Base-by-base conservation (phyloP, 2,113 vertebrate genomes). In the Pangasianodon gigas region DNA sequence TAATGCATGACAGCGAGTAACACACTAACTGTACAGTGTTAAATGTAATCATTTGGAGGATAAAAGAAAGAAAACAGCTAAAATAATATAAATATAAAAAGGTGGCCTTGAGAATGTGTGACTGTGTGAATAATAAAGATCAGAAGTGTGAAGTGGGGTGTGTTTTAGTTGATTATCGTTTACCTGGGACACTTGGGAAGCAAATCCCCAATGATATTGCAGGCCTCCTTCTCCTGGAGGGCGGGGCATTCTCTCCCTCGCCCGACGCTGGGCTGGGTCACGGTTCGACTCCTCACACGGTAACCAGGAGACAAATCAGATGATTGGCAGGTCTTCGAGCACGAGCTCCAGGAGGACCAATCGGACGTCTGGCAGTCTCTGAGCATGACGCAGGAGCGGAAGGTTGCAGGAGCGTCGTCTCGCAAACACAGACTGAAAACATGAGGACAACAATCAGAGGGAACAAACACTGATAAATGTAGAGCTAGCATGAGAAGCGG, bases 111-210 rank as follows among this genome's bases (percentile, higher is more conserved):
- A 4, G 56, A 18, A 4, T 62, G 2, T 62, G 58, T 24, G 5
- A 1, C 1, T 24, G 21, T 62, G 58, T 62, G 58, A 16, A 56
- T 56, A 56, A 6, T 60, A 21, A 60, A 60, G 58, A 60, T 67
- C 18, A 10, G 7, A 26, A 29, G 80, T 83, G 52, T 56, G n/a
- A 32, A 6, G 14, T 18, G 29, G 29, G 32, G 80, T 24, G 18
- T 56, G 80, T 56, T 48, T 13, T 10, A 24, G 71, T 2, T 75
- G 41, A 44, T 46, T 4, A 16, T 46, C 29, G 37, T 16, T 18
- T 97, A 99, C 98, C 98, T 98, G 84, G 97, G 97, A 91, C 98
- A 99, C 21, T 94, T 95, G 54, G 96, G 96, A 75, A 97, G 96
- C 65, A 95, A 93, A 75, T 97, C 96, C 82, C 94, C 96, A 77